These are phyloP conservation scores for Benitochromis conjunctus DNA, from an alignment of 2,113 vertebrate genomes.

Conservation along the genomic window DNA sequence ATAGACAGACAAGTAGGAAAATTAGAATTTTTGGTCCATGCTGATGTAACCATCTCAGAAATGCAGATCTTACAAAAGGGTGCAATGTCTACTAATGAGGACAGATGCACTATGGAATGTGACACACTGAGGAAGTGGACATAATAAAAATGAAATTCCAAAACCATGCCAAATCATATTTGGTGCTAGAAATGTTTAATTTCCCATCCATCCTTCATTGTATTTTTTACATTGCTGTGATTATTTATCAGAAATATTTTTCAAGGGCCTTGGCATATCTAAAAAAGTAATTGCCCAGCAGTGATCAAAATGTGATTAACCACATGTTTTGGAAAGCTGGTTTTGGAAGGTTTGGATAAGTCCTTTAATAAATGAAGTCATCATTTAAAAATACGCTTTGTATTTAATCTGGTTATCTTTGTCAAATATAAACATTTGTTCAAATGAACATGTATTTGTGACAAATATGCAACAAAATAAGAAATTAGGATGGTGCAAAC, in stretches of 20 bases:
- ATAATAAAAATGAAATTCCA: not conserved
- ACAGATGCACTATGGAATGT: not conserved
- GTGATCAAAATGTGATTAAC: not conserved
- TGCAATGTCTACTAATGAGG: not conserved
- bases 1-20: accelerated
- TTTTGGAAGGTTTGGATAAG: not conserved
- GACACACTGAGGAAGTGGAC: not conserved
- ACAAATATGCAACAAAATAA: not conserved
- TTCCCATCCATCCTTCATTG: not conserved
- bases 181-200: not conserved
- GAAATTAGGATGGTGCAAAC: not conserved
- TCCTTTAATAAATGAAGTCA: not conserved
- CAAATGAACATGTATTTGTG: not conserved
- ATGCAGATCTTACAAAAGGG: not conserved
- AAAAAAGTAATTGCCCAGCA: not conserved
- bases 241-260: not conserved
- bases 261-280: not conserved
- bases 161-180: accelerated
- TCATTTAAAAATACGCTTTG: not conserved
- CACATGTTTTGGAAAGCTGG: not conserved
- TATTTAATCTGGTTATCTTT: not conserved
- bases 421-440: not conserved
- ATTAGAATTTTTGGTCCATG: not conserved
- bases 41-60: not conserved
- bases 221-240: not conserved